Percentiles rank a stretch among this genome's conserved stretches.
Evolutionary conservation across 2,888 invertebrate species (phyloP).

Genomic region (Anaspis maculata): DNA sequence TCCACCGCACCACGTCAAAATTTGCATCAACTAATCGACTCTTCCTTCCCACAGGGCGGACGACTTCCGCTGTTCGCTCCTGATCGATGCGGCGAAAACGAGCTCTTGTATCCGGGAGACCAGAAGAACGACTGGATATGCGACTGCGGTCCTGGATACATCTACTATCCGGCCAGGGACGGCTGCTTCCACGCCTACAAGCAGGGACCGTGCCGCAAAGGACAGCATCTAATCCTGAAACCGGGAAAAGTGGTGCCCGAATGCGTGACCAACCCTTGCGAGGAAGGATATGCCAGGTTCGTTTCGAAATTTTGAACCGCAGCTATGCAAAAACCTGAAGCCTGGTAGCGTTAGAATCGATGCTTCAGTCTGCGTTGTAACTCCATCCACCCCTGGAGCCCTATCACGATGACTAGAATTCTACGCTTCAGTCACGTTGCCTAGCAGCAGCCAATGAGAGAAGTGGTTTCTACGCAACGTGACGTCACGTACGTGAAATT

Average conservation of each 20-base stretch:
- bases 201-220: constrained; percentile 54
- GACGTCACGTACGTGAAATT: too few relatives aligned
- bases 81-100: constrained; percentile 52
- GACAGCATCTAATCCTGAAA: constrained; percentile 50
- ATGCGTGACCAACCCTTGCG: constrained; percentile 56
- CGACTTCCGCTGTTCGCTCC: constrained; percentile 38
- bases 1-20: too few relatives aligned
- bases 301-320: constrained; percentile 15
- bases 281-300: constrained; percentile 46
- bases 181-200: constrained; percentile 55
- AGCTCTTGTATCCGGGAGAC: constrained; percentile 60
- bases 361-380: too few relatives aligned
- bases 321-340: constrained; percentile 14
- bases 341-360: too few relatives aligned
- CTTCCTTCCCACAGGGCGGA: too few relatives aligned
- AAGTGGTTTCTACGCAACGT: too few relatives aligned
- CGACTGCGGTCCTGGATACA: constrained; percentile 50
- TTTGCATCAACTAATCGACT: too few relatives aligned
- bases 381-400: too few relatives aligned
- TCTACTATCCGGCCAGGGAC: constrained; percentile 55
- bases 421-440: too few relatives aligned
- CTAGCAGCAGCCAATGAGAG: too few relatives aligned
- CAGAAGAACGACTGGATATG: constrained; percentile 55
- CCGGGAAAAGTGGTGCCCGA: constrained; percentile 47
- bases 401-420: too few relatives aligned